A percentile compares a stretch with the other conserved stretches of the same genome.
Conservation (phyloP, 2,888 invertebrate genomes). For the Ochropacha duplaris region DNA sequence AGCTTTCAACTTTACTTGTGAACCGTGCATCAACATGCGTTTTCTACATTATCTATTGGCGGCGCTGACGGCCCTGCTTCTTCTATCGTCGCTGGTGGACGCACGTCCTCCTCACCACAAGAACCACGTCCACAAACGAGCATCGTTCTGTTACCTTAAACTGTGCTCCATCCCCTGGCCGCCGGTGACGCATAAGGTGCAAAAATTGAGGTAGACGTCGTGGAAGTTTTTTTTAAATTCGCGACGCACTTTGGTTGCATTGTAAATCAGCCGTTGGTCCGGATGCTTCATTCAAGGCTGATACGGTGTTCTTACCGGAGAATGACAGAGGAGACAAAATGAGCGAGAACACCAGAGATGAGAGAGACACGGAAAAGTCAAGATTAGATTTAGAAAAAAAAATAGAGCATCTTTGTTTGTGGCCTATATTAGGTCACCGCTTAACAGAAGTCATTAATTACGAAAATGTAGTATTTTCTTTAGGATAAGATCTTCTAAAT, state of each 20-base stretch:
- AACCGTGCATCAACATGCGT: conserved; percentile 54
- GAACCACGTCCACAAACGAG: conserved; percentile 36
- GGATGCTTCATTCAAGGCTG: no score
- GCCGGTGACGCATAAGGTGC: conserved; percentile 36
- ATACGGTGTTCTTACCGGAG: neutral
- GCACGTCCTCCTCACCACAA: conserved; percentile 44
- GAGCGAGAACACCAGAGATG: neutral
- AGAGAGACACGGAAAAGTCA: neutral
- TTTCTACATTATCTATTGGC: conserved; percentile 49
- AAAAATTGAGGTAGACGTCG: conserved; percentile 9
- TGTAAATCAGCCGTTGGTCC: no score
- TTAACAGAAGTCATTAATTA: conserved; percentile 58
- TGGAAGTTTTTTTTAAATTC: neutral
- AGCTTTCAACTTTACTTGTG: conserved; percentile 14
- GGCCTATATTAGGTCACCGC: conserved; percentile 69
- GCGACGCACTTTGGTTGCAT: neutral
- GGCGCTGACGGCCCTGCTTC: conserved; percentile 42
- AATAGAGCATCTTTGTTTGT: conserved; percentile 17
- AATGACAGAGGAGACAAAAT: neutral
- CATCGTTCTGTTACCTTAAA: conserved; percentile 62
- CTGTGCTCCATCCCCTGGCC: conserved; percentile 51
- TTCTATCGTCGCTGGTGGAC: conserved; percentile 37
- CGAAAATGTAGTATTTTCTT: conserved; percentile 50
- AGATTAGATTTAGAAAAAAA: neutral
- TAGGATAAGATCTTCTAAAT: neutral